Percentiles rank a stretch among this genome's conserved stretches.
Conservation (phyloP, 1,140 invertebrate species). For the Ceratosolen fusciceps region DNA sequence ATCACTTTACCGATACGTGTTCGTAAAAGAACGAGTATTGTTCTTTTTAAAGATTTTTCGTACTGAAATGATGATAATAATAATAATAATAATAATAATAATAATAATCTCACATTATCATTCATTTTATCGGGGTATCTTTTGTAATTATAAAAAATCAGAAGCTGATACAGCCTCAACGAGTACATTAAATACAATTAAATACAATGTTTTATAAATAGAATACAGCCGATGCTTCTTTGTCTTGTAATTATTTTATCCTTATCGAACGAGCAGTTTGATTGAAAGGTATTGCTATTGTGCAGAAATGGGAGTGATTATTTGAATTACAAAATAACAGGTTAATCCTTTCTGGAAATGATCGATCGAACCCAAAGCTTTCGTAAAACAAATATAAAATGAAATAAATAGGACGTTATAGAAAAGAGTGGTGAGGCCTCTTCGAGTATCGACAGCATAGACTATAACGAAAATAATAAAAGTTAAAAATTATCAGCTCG, state of each 20-base stretch:
- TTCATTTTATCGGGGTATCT: background rate
- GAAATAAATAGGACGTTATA: too few species aligned
- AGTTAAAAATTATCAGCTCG: background rate
- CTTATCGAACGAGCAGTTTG: slow-evolving; percentile 4
- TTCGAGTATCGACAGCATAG: background rate
- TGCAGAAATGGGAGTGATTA: background rate
- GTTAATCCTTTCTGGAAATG: background rate
- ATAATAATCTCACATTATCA: background rate
- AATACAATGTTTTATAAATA: background rate
- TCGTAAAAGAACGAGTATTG: too few species aligned
- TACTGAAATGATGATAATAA: background rate
- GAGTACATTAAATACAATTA: too few species aligned
- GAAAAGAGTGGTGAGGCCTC: too few species aligned
- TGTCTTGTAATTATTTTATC: background rate
- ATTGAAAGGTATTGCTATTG: background rate
- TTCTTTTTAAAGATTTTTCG: too few species aligned
- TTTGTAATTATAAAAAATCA: background rate
- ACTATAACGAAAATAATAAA: background rate
- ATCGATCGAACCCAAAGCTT: background rate
- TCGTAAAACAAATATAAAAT: slow-evolving; percentile 9
- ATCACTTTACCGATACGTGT: too few species aligned
- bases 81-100: background rate
- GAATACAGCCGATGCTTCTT: background rate
- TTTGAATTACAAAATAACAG: background rate
- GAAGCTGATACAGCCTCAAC: background rate